A percentile compares a stretch with the other conserved stretches of the same genome.
Conservation (phyloP, 1,140 invertebrate genomes). For the Leptinotarsa defecta region DNA sequence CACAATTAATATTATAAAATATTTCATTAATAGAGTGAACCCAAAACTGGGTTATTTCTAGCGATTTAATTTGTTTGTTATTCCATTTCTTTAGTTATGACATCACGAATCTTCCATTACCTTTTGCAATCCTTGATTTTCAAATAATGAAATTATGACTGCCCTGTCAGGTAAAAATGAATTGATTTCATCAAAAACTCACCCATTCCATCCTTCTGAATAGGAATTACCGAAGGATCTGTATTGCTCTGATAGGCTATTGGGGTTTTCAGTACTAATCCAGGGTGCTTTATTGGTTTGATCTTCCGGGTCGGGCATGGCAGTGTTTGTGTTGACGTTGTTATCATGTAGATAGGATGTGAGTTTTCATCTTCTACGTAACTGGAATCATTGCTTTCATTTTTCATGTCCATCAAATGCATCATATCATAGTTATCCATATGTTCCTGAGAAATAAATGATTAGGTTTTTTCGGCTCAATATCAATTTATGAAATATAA, state of each 20-base stretch:
- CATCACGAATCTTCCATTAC: too few relatives aligned
- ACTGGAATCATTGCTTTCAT: conserved; percentile 55
- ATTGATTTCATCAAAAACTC: conserved; percentile 47
- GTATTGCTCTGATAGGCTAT: conserved; percentile 81
- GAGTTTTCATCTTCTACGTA: conserved; percentile 52
- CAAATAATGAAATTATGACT: too few relatives aligned
- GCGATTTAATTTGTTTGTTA: too few relatives aligned
- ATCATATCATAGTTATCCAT: conserved; percentile 55
- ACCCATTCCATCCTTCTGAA: conserved; percentile 84
- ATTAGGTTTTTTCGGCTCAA: not conserved
- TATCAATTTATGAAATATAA: too few relatives aligned
- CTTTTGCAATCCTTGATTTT: too few relatives aligned
- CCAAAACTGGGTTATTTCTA: too few relatives aligned
- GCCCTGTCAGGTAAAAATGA: not conserved
- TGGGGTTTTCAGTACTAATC: conserved; percentile 75
- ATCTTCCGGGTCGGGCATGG: conserved; percentile 67
- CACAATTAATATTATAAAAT: too few relatives aligned
- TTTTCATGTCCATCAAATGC: conserved; percentile 52
- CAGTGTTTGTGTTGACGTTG: conserved; percentile 62
- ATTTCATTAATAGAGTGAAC: too few relatives aligned
- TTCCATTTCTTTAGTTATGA: too few relatives aligned
- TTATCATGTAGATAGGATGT: conserved; percentile 60
- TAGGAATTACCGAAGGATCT: conserved; percentile 77
- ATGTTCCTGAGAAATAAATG: conserved; percentile 36
- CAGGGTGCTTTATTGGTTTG: conserved; percentile 76